phyloP scores from a whole-genome alignment of 2,888 invertebrate species.

The Synergus japonicus region DNA sequence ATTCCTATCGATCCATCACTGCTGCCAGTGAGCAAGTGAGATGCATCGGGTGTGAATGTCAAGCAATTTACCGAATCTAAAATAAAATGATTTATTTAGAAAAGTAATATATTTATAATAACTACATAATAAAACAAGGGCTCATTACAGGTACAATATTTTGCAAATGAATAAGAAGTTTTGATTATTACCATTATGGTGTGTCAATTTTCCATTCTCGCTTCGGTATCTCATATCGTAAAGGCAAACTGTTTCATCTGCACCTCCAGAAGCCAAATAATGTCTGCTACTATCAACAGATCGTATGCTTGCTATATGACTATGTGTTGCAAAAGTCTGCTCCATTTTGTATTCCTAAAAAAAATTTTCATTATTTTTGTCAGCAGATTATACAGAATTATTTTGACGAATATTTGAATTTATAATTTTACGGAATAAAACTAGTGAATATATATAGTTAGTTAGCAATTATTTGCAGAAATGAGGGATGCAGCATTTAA shows the following conservation, averaged over 20 bases:
- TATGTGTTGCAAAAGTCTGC: constrained; percentile 92
- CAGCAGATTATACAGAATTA: neutral
- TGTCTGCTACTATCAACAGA: constrained; percentile 84
- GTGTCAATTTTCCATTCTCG: constrained; percentile 88
- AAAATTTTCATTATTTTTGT: neutral
- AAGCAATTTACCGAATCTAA: constrained; percentile 87
- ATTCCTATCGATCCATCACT: constrained; percentile 91
- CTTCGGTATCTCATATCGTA: constrained; percentile 89
- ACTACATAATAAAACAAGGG: neutral
- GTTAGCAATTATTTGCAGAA: neutral
- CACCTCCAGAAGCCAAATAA: constrained; percentile 91
- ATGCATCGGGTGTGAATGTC: constrained; percentile 86
- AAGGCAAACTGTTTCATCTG: constrained; percentile 92
- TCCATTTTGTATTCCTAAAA: constrained; percentile 80
- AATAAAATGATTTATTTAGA: constrained; percentile 44
- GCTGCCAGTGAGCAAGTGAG: constrained; percentile 90
- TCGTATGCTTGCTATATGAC: constrained; percentile 89
- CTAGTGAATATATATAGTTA: neutral
- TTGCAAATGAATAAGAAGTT: neutral
- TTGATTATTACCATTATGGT: constrained; percentile 83
- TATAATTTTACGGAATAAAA: neutral
- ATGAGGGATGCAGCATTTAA: neutral
- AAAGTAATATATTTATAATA: neutral
- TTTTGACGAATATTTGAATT: neutral
- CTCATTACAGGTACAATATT: neutral